Conservation (phyloP, 2,113 vertebrate genomes). For the Hoplias malabaricus region DNA sequence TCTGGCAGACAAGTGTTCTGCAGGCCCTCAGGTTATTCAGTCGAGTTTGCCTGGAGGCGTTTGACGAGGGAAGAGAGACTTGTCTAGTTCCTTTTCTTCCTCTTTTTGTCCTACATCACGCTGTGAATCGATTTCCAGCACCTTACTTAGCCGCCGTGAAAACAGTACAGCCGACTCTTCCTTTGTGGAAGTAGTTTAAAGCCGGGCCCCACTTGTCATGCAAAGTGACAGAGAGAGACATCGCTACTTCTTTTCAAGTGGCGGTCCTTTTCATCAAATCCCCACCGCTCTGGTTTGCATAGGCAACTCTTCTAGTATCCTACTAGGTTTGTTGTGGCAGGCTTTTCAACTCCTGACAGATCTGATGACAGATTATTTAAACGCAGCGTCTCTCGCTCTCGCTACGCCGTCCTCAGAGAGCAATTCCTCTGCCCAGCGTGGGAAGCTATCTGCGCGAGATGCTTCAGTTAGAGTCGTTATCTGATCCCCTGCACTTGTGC, state of each 20-base stretch:
- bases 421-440: constrained; percentile 60
- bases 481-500: constrained; percentile 45
- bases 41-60: constrained; percentile 33
- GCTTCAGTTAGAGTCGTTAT: constrained; percentile 53
- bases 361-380: constrained; percentile 64
- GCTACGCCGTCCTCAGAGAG: constrained; percentile 29
- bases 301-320: constrained; percentile 44
- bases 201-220: constrained; percentile 37
- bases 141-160: background rate
- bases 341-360: constrained; percentile 58
- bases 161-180: constrained; percentile 8
- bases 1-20: background rate
- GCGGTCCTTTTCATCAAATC: constrained; percentile 18
- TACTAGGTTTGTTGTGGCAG: constrained; percentile 59
- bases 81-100: background rate
- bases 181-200: background rate
- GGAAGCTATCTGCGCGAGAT: constrained; percentile 56
- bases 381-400: constrained; percentile 38
- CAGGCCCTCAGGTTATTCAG: background rate
- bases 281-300: constrained; percentile 34
- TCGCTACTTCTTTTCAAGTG: constrained; percentile 3
- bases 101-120: constrained; percentile 22
- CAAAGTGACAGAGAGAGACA: constrained; percentile 38
- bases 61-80: background rate
- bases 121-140: constrained; percentile 46